Evolutionary conservation across 2,888 invertebrate species (phyloP), one percentile per base, ranked within the genome.

Genomic region (Temnothorax unifasciatus): DNA sequence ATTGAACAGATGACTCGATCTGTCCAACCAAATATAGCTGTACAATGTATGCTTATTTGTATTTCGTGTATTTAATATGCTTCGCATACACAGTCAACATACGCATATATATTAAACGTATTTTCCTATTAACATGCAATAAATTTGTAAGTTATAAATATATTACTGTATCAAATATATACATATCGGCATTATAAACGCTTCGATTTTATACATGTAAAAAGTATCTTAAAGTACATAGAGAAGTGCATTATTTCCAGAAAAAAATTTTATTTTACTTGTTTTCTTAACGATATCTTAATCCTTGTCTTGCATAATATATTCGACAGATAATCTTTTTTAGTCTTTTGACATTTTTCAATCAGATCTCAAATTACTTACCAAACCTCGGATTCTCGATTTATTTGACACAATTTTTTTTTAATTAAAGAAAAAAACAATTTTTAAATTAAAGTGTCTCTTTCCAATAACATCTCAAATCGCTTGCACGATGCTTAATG

Each of bases 31-130:
- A 77, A 57, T 15, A 52, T 18, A 77, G 2, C 54, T 81, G 71
- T 81, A 81, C 59, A 81, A 41, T 59, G 50, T 47, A 71, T 47
- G 34, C 11, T 68, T 57, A 25, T 44, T 52, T 41, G 38, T 54
- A 52, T 41, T 57, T 66, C 41, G 66, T 77, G n/a, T 77, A 54
- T 77, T 68, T 57, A 44, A 57, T 57, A 3, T 25, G 13, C n/a
- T 66, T 66, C 13, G 29, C 21, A 44, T 44, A 73, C 38, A 68
- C 29, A 57, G 11, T 68, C 57, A 18, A 50, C 34, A 47, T 69
- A 59, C 18, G 52, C 50, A 77, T 59, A 47, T 59, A 47, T 47
- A 59, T 47, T 57, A 54, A 68, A 57, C 5, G 13, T 57, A 66
- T 64, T 57, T 64, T 68, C 1, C 44, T 59, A 59, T 47, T 34